phyloP scores from a whole-genome alignment of 2,888 invertebrate genomes.

The Physocephala rufipes region DNA sequence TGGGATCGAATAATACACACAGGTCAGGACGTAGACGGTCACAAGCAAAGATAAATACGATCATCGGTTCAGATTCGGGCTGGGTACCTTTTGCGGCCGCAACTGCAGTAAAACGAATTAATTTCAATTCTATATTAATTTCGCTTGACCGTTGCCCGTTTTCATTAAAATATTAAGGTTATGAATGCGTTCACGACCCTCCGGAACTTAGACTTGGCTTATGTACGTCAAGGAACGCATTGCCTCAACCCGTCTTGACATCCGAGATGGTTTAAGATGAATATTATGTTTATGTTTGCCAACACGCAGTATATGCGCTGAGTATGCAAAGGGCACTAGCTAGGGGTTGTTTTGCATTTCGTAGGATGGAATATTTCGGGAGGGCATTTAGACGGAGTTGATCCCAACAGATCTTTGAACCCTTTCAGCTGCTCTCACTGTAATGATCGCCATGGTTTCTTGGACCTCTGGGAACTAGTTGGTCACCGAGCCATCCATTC shows the following conservation, averaged over 20 bases:
- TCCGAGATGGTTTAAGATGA: conserved; percentile 28
- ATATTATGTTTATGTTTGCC: background rate
- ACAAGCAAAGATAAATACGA: conserved; percentile 45
- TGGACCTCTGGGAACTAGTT: conserved; percentile 39
- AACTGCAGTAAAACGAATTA: conserved; percentile 45
- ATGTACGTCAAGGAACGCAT: no score
- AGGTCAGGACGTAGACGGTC: conserved; percentile 39
- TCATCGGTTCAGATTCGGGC: conserved; percentile 34
- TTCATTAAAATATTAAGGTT: conserved; percentile 36
- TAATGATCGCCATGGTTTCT: conserved; percentile 41
- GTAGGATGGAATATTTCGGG: background rate
- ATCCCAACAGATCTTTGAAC: conserved; percentile 17
- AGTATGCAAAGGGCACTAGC: background rate
- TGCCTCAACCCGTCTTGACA: conserved; percentile 44
- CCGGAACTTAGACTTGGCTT: background rate
- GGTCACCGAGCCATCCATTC: background rate
- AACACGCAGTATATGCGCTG: conserved; percentile 8
- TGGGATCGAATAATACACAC: no score
- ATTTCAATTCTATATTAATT: conserved; percentile 45
- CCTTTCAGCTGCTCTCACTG: conserved; percentile 46
- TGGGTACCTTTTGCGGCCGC: conserved; percentile 1
- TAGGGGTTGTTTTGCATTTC: conserved; percentile 9
- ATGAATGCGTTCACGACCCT: background rate
- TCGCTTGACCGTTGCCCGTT: conserved; percentile 51
- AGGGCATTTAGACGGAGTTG: background rate